Base-by-base conservation (phyloP, 1,140 invertebrate species). In the Tetragnatha versicolor region DNA sequence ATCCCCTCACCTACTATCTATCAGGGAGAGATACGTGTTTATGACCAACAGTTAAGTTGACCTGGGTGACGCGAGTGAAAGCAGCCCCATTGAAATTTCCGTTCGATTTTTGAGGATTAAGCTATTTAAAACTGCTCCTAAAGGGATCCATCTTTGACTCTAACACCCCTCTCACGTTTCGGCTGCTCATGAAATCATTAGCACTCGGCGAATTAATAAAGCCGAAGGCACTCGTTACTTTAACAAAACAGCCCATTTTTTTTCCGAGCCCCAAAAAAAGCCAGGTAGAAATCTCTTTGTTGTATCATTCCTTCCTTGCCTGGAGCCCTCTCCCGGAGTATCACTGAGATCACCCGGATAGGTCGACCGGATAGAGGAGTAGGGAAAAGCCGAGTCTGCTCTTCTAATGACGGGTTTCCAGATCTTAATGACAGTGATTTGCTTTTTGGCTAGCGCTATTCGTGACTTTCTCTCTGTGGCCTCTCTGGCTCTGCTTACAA, bases 381-480 rank as follows among this genome's bases (percentile, higher is more conserved):
- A 33, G 35, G 31, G 63, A 27, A 39, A 27, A 70, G 25, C 35
- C 31, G 68, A 37, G 29, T 53, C 31, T 42, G 55, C 72, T 75
- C 55, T 31, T 35, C 55, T 75, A 75, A 75, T 75, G 72, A 75
- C 51, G 72, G 72, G 72, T 75, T 75, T 63, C 55, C 42, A 51
- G 55, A 31, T 75, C 60, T 63, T 75, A 75, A 75, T 75, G 72
- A 75, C 72, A 75, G 72, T 75, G 53, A 75, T 75, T 75, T 75
- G 55, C 72, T 49, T 60, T 75, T 47, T 63, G 72, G 55, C 60
- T 55, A 35, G 72, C 39, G 25, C 27, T 20, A 55, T 37, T 75
- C 72, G 72, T 75, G 72, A 75, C 72, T 75, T 75, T 63, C 39
- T 45, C 45, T 47, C 55, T 73, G 31, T 68, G 22, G 14, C 33